phyloP scores from a whole-genome alignment of 2,113 vertebrate genomes.

The Brachyhypopomus occidentalis region DNA sequence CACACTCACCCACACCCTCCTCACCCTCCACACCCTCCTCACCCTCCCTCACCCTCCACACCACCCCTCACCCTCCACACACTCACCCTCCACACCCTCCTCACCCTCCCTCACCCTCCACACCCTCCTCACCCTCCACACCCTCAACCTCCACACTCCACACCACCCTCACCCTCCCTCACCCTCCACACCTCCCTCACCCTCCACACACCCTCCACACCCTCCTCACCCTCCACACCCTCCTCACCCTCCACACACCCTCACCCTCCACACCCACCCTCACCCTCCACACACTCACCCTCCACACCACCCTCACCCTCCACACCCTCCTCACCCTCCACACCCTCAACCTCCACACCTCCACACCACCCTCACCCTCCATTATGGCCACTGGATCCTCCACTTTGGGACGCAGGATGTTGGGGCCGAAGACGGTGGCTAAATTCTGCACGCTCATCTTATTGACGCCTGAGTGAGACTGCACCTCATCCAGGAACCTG shows the following conservation, averaged over 20 bases:
- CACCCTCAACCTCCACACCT: slow-evolving; percentile 88
- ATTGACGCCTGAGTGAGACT: slow-evolving; percentile 93
- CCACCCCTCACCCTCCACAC: no score
- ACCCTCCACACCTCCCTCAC: no score
- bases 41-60: no score
- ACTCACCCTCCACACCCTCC: no score
- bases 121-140: no score
- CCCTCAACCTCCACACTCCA: no score
- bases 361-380: slow-evolving; percentile 88
- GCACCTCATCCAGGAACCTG: slow-evolving; percentile 98
- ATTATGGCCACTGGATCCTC: slow-evolving; percentile 96
- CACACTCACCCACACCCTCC: background rate
- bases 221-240: no score
- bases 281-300: no score
- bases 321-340: slow-evolving; percentile 67
- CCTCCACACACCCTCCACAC: no score
- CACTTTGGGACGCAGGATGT: slow-evolving; percentile 92
- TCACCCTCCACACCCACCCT: background rate
- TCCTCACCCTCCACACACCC: background rate
- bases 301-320: no score
- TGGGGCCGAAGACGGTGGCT: slow-evolving; percentile 95
- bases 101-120: no score
- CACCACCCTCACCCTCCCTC: slow-evolving; percentile 95
- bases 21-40: no score
- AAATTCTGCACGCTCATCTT: slow-evolving; percentile 99